Conservation (phyloP, 2,113 vertebrate species). For the Atherinomorus stipes region DNA sequence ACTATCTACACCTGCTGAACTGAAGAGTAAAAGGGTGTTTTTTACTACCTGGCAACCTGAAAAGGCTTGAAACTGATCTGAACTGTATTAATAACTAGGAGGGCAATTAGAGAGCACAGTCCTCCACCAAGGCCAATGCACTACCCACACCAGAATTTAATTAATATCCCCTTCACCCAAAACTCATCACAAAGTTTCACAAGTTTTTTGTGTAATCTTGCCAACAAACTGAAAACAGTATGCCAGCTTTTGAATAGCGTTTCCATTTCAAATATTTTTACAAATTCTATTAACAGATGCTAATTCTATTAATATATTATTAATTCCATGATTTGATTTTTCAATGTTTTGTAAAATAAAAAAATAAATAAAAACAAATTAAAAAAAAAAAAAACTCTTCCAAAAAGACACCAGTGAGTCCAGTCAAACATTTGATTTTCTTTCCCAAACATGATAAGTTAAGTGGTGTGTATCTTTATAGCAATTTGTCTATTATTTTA, state of each 20-base stretch:
- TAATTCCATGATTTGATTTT: too few relatives aligned
- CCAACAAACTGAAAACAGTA: too few relatives aligned
- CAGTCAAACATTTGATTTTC: too few relatives aligned
- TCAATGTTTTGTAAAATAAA: too few relatives aligned
- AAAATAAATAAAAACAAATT: too few relatives aligned
- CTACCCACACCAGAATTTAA: neutral
- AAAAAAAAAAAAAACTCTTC: too few relatives aligned
- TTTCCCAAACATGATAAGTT: too few relatives aligned
- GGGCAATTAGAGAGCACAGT: neutral
- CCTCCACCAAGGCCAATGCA: neutral
- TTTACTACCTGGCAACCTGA: neutral
- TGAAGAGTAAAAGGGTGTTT: neutral
- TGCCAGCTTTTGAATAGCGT: neutral
- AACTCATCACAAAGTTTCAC: neutral
- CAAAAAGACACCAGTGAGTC: too few relatives aligned
- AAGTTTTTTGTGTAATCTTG: neutral
- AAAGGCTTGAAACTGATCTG: constrained; percentile 3
- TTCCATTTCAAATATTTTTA: neutral
- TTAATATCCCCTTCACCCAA: neutral
- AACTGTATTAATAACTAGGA: constrained; percentile 6
- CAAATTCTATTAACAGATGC: too few relatives aligned
- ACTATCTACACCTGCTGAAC: neutral
- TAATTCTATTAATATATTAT: too few relatives aligned
- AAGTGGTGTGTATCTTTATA: too few relatives aligned
- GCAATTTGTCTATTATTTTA: too few relatives aligned